Evolutionary conservation across 2,888 invertebrate species (phyloP), one percentile per base, ranked within the genome.

Genomic region (Alentia gelatinosa): DNA sequence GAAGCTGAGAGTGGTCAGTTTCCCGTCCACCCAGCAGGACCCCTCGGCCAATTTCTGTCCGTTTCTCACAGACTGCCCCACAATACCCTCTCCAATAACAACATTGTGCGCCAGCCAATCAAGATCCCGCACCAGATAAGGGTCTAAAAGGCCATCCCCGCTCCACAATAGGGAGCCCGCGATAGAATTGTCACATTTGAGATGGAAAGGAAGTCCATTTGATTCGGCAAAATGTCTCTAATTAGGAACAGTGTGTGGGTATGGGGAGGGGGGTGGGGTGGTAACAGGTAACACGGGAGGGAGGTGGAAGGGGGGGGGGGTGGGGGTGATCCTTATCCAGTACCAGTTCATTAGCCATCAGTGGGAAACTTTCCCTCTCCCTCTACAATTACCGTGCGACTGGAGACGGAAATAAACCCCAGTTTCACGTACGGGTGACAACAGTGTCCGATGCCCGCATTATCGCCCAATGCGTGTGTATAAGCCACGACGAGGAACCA

Each of bases 101-200:
- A 79, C 79, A 79, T 19, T 39, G 79, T 79, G 23, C 37, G 79
- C 79, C 5, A 39, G 39, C 37, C 79, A 79, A 79, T 79, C 79
- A 79, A 79, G 79, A 79, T 79, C 37, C 37, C 15, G 79, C 37
- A 19, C 37, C 37, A 79, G 79, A 79, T 79, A 7, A 79, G 47
- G n/a, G 68, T 68, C 68, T 68, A 68, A 68, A 68, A 68, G 68
- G 68, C 30, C 30, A 26, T 56, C 56, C 74, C 79, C 79, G 35
- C 39, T n/a, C 37, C 79, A 79, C 39, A 79, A 79, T n/a, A 79
- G 39, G 39, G 12, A 7, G 19, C 74, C 74, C 23, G 15, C 37
- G 79, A 79, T 79, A 79, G 79, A 79, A 79, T 79, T 79, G 79
- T 79, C 79, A 79, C 79, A 79, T 79, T 79, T 79, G 19, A 35